Percentiles rank a stretch among this genome's conserved stretches.
Evolutionary conservation across 2,888 invertebrate genomes (phyloP).

Genomic region (Zygogramma bicolorata): DNA sequence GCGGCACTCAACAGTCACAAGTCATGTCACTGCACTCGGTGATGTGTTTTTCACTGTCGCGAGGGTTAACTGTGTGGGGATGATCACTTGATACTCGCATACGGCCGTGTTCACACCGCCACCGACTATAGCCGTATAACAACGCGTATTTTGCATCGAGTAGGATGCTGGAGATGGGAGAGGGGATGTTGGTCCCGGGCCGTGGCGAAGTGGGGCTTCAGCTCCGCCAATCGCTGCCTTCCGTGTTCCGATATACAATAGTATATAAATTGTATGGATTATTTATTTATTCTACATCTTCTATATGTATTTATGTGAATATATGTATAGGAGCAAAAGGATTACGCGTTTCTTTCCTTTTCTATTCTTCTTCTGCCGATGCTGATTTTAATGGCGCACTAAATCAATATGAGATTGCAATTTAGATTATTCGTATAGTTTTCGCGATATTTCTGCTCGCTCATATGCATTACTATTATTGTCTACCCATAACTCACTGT

Average conservation of each 20-base stretch:
- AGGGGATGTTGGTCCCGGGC: constrained; percentile 62
- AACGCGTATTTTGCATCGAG: constrained; percentile 63
- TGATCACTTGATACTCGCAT: constrained; percentile 27
- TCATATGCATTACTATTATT: constrained; percentile 23
- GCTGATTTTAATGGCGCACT: constrained; percentile 59
- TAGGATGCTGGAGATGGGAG: constrained; percentile 61
- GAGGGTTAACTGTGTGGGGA: constrained; percentile 40
- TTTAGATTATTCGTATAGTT: constrained; percentile 49
- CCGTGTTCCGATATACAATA: constrained; percentile 65
- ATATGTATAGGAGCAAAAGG: constrained; percentile 63
- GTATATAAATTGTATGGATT: constrained; percentile 69
- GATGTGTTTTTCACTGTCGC: constrained; percentile 55
- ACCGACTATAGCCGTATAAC: constrained; percentile 65
- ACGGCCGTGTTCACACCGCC: constrained; percentile 57
- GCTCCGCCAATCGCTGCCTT: constrained; percentile 57
- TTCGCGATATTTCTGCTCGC: constrained; percentile 23
- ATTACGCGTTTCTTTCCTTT: constrained; percentile 56
- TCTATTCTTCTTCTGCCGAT: constrained; percentile 52
- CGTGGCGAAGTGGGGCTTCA: constrained; percentile 55
- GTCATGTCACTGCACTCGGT: constrained; percentile 44
- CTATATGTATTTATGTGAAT: constrained; percentile 68
- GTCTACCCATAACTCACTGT: background rate
- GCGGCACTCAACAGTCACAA: constrained; percentile 36
- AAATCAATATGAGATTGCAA: constrained; percentile 59
- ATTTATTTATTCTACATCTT: constrained; percentile 68